Conservation (phyloP, 2,113 vertebrate genomes). For the Neogobius melanostomus region DNA sequence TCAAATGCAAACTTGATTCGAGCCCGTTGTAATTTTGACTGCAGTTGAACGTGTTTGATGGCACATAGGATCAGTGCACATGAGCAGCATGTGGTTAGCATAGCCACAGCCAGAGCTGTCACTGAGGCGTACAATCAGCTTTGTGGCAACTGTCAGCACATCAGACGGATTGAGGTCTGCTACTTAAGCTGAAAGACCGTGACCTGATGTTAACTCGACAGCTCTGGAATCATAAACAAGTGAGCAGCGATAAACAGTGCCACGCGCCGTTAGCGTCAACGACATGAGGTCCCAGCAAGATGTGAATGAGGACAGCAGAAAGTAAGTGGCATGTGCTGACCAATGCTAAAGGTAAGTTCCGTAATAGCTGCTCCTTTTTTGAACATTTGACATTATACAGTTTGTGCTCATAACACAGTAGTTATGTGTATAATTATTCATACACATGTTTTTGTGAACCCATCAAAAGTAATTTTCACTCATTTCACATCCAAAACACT, state of each 20-base stretch:
- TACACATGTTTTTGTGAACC: neutral
- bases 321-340: conserved; percentile 35
- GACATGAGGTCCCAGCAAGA: neutral
- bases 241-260: conserved; percentile 13
- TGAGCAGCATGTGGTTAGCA: conserved; percentile 39
- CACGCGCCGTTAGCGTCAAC: conserved; percentile 1
- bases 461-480: neutral
- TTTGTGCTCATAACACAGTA: neutral
- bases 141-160: conserved; percentile 44
- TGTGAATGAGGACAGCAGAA: conserved; percentile 31
- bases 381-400: no score
- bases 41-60: neutral
- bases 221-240: conserved; percentile 29
- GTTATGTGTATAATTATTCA: neutral
- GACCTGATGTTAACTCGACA: conserved; percentile 49
- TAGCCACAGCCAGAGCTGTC: conserved; percentile 46
- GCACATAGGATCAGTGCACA: conserved; percentile 41
- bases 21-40: neutral
- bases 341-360: neutral
- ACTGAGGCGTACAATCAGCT: conserved; percentile 52
- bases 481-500: neutral
- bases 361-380: neutral
- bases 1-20: no score
- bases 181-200: conserved; percentile 43
- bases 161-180: conserved; percentile 28